These are phyloP conservation scores for Onychomys leucogaster DNA, from an alignment of 2,797 vertebrate genomes.

Conservation along the genomic window DNA sequence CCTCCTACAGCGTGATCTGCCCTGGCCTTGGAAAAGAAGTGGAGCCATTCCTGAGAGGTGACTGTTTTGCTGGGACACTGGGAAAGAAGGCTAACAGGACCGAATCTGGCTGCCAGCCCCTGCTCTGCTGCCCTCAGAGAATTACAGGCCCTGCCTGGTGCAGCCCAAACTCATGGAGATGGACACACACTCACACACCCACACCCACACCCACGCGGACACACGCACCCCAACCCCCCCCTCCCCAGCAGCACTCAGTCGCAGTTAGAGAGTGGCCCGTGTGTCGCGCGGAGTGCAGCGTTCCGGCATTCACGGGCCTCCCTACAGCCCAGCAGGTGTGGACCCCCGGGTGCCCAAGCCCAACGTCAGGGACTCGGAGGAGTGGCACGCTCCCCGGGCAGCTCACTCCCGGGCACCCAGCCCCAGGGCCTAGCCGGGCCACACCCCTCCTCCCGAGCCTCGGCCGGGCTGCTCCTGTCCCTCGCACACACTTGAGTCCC, in stretches of 20 bases:
- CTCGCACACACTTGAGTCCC: slow-evolving; percentile 78
- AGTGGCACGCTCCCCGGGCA: background rate
- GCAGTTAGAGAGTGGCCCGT: slow-evolving; percentile 53
- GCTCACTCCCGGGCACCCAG: background rate
- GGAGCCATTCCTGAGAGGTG: slow-evolving; percentile 56
- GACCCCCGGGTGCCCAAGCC: background rate
- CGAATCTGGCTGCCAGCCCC: slow-evolving; percentile 57
- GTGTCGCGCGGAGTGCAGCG: background rate
- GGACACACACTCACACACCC: background rate
- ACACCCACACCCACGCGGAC: background rate
- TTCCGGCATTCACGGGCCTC: background rate
- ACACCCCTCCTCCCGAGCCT: slow-evolving; percentile 78
- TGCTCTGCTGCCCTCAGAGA: slow-evolving; percentile 54
- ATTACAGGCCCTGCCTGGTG: slow-evolving; percentile 61
- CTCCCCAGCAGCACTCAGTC: slow-evolving; percentile 24
- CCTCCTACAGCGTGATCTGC: background rate
- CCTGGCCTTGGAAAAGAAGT: slow-evolving; percentile 38
- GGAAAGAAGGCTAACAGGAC: slow-evolving; percentile 28
- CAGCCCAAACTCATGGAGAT: slow-evolving; percentile 62
- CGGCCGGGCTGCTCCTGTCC: slow-evolving; percentile 30
- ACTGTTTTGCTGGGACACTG: slow-evolving; percentile 70
- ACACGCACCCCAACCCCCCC: background rate
- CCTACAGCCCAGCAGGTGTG: slow-evolving; percentile 50
- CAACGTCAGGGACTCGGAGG: slow-evolving; percentile 4
- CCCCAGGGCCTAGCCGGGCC: slow-evolving; percentile 76